Evolutionary conservation across 2,113 vertebrate genomes (phyloP).

Genomic region (Oreamnos americanus): DNA sequence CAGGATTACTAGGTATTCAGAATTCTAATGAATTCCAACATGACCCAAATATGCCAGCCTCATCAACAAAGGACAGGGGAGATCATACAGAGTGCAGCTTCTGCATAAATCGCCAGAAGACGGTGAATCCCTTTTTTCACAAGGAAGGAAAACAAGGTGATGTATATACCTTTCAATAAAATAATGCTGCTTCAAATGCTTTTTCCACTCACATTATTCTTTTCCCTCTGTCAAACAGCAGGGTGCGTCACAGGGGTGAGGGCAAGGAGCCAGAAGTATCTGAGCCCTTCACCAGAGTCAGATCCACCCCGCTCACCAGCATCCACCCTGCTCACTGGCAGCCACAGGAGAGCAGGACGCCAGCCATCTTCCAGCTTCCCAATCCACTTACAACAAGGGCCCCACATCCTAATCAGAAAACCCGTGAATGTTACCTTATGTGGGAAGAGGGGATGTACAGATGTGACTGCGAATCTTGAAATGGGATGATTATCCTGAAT

Average conservation of each 20-base stretch:
- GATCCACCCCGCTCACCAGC: background rate
- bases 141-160: background rate
- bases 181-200: background rate
- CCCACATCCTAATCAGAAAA: background rate
- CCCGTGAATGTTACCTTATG: background rate
- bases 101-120: constrained; percentile 31
- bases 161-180: background rate
- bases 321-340: background rate
- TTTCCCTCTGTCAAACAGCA: background rate
- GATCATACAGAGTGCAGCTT: constrained; percentile 4
- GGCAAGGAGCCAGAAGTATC: background rate
- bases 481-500: background rate
- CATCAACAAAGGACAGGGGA: constrained; percentile 53
- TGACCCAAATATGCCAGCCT: constrained; percentile 61
- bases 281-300: background rate
- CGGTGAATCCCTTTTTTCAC: constrained; percentile 29
- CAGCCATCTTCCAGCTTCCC: background rate
- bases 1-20: constrained; percentile 31
- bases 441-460: background rate
- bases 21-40: constrained; percentile 65
- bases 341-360: background rate
- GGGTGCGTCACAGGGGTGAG: background rate
- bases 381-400: background rate
- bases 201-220: background rate
- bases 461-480: background rate